Evolutionary conservation across 2,888 invertebrate species (phyloP).

Genomic region (Lottia gigantea): DNA sequence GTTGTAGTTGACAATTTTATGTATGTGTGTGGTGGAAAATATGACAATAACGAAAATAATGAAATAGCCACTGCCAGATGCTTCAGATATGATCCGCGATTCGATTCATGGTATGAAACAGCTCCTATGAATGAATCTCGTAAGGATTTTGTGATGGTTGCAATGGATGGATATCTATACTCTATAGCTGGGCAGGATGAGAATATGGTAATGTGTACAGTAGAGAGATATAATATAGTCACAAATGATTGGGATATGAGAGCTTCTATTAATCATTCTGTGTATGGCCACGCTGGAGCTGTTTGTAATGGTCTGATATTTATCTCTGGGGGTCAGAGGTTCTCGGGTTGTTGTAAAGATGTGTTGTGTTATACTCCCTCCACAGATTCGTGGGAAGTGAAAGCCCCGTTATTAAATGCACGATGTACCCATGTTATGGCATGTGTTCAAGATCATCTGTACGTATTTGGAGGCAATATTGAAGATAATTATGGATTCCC

Average conservation of each 20-base stretch:
- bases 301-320: conserved; percentile 57
- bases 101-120: conserved; percentile 64
- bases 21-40: conserved; percentile 67
- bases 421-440: conserved; percentile 64
- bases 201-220: conserved; percentile 65
- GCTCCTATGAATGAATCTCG: conserved; percentile 66
- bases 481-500: conserved; percentile 65
- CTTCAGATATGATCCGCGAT: conserved; percentile 66
- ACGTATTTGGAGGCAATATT: conserved; percentile 63
- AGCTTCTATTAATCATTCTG: conserved; percentile 56
- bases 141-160: conserved; percentile 64
- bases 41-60: conserved; percentile 64
- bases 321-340: conserved; percentile 65
- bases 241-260: conserved; percentile 64
- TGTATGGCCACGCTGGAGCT: conserved; percentile 64
- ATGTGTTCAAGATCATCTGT: conserved; percentile 48
- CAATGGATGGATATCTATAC: conserved; percentile 51
- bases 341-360: conserved; percentile 61
- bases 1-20: conserved; percentile 66
- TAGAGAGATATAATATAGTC: conserved; percentile 62
- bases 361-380: conserved; percentile 56
- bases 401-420: conserved; percentile 55
- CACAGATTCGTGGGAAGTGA: conserved; percentile 59
- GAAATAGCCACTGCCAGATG: conserved; percentile 67
- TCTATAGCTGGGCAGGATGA: conserved; percentile 66